phyloP scores from a whole-genome alignment of 2,888 invertebrate species.

The Stenurella melanura region DNA sequence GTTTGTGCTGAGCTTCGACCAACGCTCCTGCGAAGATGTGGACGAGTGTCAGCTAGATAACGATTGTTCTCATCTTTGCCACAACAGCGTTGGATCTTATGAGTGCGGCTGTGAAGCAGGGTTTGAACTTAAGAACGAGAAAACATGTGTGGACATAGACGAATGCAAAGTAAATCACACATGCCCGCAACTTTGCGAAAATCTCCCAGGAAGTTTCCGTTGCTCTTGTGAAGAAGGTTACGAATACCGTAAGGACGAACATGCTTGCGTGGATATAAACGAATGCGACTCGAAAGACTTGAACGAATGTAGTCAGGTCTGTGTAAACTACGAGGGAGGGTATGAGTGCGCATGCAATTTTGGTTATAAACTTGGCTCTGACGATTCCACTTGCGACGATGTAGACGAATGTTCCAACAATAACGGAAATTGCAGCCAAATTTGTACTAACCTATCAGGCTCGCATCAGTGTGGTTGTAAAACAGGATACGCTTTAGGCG shows the following conservation, averaged over 20 bases:
- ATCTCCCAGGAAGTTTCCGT: constrained; percentile 70
- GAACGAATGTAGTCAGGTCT: constrained; percentile 64
- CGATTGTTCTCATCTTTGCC: constrained; percentile 75
- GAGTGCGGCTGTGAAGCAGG: constrained; percentile 77
- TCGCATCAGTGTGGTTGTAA: constrained; percentile 75
- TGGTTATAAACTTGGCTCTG: constrained; percentile 74
- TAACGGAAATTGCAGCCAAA: constrained; percentile 75
- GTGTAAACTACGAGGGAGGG: constrained; percentile 66
- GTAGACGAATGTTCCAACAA: constrained; percentile 68
- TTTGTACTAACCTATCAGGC: constrained; percentile 75
- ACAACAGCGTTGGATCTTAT: constrained; percentile 76
- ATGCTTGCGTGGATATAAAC: constrained; percentile 73
- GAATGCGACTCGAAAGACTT: constrained; percentile 67
- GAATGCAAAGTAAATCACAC: constrained; percentile 67
- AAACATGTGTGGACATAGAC: constrained; percentile 68
- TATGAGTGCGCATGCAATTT: constrained; percentile 68
- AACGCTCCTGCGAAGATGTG: constrained; percentile 70
- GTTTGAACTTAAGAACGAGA: constrained; percentile 69
- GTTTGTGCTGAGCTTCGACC: constrained; percentile 72
- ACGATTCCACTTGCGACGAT: constrained; percentile 72
- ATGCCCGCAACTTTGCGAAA: constrained; percentile 74
- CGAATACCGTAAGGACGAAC: constrained; percentile 71
- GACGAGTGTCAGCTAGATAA: constrained; percentile 72
- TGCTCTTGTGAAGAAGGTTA: constrained; percentile 80
- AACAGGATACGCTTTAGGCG: constrained; percentile 70